Base-by-base conservation (phyloP, 2,797 vertebrate species). In the Oreortyx pictus region DNA sequence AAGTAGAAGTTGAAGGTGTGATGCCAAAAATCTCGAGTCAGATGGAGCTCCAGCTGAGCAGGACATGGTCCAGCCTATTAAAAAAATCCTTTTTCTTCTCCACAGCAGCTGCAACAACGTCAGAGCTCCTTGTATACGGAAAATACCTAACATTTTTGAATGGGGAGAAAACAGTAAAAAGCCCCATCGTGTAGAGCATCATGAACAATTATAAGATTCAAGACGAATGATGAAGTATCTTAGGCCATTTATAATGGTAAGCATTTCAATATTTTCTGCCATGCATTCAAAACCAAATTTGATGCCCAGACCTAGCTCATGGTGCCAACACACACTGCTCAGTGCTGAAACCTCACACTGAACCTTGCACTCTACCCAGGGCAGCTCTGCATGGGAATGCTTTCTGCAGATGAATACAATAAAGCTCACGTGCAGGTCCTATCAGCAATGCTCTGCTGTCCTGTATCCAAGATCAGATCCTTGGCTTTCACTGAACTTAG, bases 11-110 rank as follows among this genome's bases (percentile, higher is more conserved):
- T 71, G 82, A 62, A 76, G 52, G 39, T 35, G 37, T 6, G 25
- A 49, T 9, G 25, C 70, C 52, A 54, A 10, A 10, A 27, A 25
- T 74, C 65, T 23, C 67, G 44, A 78, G 31, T 19, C 6, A 5
- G 54, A 54, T 19, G 61, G 52, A 82, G 50, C 1, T 4, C n/a
- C 93, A 91, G 72, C 54, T 87, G 60, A 49, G 60, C 78, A 72
- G 86, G n/a, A 65, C 66, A 43, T 11, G n/a, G 39, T 35, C 47
- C 39, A 66, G 39, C 14, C 65, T 33, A 15, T 3, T 1, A 77
- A 39, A 85, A 85, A 91, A 92, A 77, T 22, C 43, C 14, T 31
- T 88, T 59, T 59, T 65, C 43, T 17, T 73, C 46, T 70, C 76
- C 60, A 39, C 25, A 62, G 43, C 35, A 73, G 47, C 76, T 89